Percentiles rank a stretch among this genome's conserved stretches.
phyloP scores from a whole-genome alignment of 2,797 vertebrate genomes.

The Melanotaenia pygmaea region DNA sequence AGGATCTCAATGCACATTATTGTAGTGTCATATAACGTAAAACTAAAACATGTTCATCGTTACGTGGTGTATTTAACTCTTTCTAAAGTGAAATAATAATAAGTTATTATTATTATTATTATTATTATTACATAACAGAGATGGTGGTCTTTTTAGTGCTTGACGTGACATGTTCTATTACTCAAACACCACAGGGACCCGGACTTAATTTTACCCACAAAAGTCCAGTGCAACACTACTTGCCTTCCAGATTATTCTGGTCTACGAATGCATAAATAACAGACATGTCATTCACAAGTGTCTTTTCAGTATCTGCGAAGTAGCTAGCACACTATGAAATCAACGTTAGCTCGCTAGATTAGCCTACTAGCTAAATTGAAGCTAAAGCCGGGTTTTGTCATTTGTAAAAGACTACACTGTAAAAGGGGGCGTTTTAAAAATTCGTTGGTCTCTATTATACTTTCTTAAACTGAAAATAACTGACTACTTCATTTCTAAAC shows the following conservation, averaged over 20 bases:
- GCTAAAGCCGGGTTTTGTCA: not conserved
- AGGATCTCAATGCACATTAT: not conserved
- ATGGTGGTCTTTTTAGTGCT: not conserved
- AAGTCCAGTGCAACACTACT: not conserved
- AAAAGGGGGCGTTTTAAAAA: fast-evolving
- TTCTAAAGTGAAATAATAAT: not conserved
- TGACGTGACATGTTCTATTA: not conserved
- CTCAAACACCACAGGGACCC: not conserved
- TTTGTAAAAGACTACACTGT: fast-evolving
- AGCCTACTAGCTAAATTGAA: conserved; percentile 22
- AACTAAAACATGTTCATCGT: not conserved
- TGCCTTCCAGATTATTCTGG: not conserved
- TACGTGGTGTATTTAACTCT: not conserved
- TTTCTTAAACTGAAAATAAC: fast-evolving
- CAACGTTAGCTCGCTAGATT: conserved; percentile 40
- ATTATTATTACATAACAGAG: not conserved
- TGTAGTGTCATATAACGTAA: not conserved
- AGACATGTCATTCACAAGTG: not conserved
- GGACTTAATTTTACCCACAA: not conserved
- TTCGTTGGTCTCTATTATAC: fast-evolving
- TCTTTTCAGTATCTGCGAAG: not conserved
- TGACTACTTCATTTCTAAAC: fast-evolving
- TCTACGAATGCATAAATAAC: fast-evolving
- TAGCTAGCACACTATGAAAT: conserved; percentile 8
- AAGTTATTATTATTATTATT: not conserved